Percentiles rank a stretch among this genome's conserved stretches.
Evolutionary conservation across 92 coral and sea anemone genomes (phyloP).

Genomic region (Porites divaricata): DNA sequence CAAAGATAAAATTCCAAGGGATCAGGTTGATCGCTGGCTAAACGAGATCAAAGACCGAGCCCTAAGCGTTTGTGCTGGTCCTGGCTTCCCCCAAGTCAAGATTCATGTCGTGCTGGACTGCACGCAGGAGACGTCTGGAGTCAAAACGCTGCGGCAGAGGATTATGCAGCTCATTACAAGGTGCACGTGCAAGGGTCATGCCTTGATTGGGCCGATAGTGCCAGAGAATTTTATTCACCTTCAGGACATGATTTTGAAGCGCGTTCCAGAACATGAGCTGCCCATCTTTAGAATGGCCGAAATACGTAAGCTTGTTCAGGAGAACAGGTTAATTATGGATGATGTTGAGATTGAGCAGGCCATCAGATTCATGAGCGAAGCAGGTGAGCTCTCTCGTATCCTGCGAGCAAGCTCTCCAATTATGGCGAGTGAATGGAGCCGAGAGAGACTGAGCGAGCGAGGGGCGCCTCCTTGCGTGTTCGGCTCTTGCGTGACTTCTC

Average conservation of each 20-base stretch:
- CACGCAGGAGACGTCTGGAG: conserved; percentile 73
- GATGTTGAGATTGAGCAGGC: conserved; percentile 88
- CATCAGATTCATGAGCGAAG: conserved; percentile 86
- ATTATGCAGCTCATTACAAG: conserved; percentile 78
- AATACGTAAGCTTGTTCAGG: conserved; percentile 73
- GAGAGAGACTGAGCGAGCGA: too few species aligned
- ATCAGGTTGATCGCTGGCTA: conserved; percentile 39
- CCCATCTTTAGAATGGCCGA: conserved; percentile 63
- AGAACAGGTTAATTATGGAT: conserved; percentile 67
- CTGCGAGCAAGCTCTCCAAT: too few species aligned
- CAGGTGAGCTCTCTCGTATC: conserved; percentile 53
- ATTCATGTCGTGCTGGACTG: conserved; percentile 85
- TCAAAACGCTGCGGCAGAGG: conserved; percentile 69
- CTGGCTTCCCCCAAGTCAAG: conserved; percentile 91
- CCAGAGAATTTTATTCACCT: conserved; percentile 85
- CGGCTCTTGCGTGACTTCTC: too few species aligned
- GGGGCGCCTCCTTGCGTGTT: too few species aligned
- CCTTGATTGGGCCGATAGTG: conserved; percentile 75
- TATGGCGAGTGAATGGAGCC: too few species aligned
- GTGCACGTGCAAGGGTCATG: conserved; percentile 84
- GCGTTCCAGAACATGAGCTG: conserved; percentile 18
- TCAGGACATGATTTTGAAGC: conserved; percentile 63
- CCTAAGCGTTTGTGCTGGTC: conserved; percentile 62
- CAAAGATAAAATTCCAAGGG: conserved; percentile 80
- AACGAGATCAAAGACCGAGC: conserved; percentile 74